phyloP scores from a whole-genome alignment of 2,888 invertebrate genomes.

The Xestia c-nigrum region DNA sequence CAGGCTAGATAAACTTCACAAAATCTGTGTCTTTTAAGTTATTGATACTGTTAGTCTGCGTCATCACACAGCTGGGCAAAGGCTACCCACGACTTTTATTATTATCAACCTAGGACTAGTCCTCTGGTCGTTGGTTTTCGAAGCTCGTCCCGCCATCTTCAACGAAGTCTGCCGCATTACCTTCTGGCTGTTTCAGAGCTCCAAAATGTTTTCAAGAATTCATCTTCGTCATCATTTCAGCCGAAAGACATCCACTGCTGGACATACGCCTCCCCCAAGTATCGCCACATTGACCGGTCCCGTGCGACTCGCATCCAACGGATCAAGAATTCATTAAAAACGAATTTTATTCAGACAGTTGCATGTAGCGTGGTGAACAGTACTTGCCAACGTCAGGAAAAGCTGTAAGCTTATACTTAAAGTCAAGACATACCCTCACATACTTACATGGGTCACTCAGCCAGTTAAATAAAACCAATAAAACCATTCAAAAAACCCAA shows the following conservation, averaged over 20 bases:
- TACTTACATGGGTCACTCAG: conserved; percentile 1
- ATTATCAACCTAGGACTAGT: not conserved
- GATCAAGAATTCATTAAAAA: not conserved
- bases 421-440: not conserved
- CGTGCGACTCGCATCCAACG: too few species aligned
- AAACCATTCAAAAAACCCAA: conserved; percentile 50
- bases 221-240: too few species aligned
- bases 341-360: too few species aligned
- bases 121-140: not conserved
- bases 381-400: not conserved
- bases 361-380: not conserved
- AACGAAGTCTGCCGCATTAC: not conserved
- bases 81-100: not conserved
- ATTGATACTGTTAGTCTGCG: not conserved
- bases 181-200: not conserved
- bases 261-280: too few species aligned
- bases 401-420: not conserved
- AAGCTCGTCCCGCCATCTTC: not conserved
- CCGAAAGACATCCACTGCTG: too few species aligned
- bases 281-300: too few species aligned
- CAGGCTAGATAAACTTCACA: not conserved
- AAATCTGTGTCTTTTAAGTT: not conserved
- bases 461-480: conserved; percentile 48
- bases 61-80: not conserved
- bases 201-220: not conserved